Evolutionary conservation across 2,113 vertebrate species (phyloP).

Genomic region (Myotis davidii): DNA sequence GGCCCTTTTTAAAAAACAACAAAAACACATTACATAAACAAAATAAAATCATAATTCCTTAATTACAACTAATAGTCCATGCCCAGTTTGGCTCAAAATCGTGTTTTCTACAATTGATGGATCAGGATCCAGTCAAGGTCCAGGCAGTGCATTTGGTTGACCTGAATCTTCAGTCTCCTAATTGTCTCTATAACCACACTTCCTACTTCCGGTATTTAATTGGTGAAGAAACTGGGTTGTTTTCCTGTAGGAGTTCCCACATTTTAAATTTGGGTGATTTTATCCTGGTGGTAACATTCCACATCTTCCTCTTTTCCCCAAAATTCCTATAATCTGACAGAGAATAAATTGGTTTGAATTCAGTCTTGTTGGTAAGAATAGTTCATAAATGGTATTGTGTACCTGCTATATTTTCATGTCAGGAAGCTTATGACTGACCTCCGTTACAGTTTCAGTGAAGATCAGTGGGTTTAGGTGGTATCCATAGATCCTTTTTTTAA

Average conservation of each 20-base stretch:
- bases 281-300: neutral
- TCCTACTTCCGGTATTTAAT: neutral
- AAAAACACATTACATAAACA: neutral
- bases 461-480: neutral
- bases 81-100: neutral
- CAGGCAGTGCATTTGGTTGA: neutral
- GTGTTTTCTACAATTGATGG: neutral
- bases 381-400: neutral
- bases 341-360: constrained; percentile 13
- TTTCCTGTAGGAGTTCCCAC: neutral
- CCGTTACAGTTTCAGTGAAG: constrained; percentile 4
- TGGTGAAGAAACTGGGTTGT: neutral
- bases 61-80: neutral
- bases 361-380: neutral
- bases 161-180: neutral
- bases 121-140: neutral
- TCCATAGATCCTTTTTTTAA: neutral
- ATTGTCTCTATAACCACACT: neutral
- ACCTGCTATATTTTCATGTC: neutral
- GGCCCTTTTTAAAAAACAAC: neutral
- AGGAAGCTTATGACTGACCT: neutral
- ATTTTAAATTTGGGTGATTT: constrained; percentile 25
- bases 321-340: neutral
- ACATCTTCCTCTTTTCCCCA: neutral
- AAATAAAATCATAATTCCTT: constrained; percentile 45